phyloP scores from a whole-genome alignment of 1,140 invertebrate genomes.

The Phymastichus coffea region DNA sequence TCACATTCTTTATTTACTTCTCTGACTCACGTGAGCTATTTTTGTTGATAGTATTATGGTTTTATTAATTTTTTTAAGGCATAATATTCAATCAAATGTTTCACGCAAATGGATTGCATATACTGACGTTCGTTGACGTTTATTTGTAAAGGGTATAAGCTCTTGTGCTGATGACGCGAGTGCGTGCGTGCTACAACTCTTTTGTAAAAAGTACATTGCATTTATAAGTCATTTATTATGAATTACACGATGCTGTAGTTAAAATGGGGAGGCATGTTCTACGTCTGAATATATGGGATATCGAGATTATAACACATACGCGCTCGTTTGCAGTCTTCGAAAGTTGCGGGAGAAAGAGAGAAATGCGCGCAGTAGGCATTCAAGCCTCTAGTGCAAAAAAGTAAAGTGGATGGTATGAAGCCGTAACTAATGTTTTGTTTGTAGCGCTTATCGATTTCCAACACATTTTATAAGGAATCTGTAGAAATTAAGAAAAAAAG shows the following conservation, averaged over 20 bases:
- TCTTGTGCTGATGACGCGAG: constrained; percentile 1
- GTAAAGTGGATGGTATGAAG: too few relatives aligned
- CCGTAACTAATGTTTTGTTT: too few relatives aligned
- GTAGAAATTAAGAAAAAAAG: too few relatives aligned
- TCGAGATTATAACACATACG: constrained; percentile 56
- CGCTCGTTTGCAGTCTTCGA: constrained; percentile 30
- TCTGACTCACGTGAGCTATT: too few relatives aligned
- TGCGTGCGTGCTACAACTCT: constrained; percentile 30
- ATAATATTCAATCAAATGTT: neutral
- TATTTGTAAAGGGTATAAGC: neutral
- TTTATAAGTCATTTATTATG: constrained; percentile 60
- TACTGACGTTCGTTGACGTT: neutral
- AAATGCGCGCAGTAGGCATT: constrained; percentile 13
- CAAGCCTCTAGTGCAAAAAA: too few relatives aligned
- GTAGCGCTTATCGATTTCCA: too few relatives aligned
- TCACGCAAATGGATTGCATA: neutral
- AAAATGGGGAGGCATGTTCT: constrained; percentile 55
- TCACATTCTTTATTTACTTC: too few relatives aligned
- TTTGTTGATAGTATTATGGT: too few relatives aligned
- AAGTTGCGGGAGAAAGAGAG: constrained; percentile 24
- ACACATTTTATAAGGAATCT: too few relatives aligned
- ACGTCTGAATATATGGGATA: constrained; percentile 56
- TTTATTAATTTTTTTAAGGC: neutral
- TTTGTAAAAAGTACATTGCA: constrained; percentile 49
- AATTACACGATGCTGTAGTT: constrained; percentile 59